These are phyloP conservation scores for Sitta europaea DNA, from an alignment of 2,113 vertebrate species.

Conservation along the genomic window DNA sequence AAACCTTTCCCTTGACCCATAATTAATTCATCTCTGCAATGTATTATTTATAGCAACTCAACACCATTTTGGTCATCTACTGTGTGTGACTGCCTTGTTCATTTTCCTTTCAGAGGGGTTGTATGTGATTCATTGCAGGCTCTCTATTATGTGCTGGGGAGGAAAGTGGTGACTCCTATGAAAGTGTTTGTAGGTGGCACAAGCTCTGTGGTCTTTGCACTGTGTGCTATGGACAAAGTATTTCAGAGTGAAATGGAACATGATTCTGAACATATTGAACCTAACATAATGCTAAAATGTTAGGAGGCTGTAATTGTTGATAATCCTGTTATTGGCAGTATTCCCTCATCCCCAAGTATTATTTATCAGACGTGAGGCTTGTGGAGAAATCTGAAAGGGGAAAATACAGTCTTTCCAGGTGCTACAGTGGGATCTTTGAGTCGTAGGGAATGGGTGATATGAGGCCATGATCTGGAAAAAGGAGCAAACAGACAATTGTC, in stretches of 20 bases:
- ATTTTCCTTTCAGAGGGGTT: not conserved
- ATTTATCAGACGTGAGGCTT: not conserved
- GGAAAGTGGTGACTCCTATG: not conserved
- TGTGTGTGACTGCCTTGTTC: not conserved
- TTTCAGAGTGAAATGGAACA: not conserved
- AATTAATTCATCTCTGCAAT: not conserved
- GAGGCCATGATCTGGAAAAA: not conserved
- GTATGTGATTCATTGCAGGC: not conserved
- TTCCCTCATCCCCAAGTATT: not conserved
- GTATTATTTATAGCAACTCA: not conserved
- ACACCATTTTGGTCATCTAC: not conserved
- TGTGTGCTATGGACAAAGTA: not conserved
- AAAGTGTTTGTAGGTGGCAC: not conserved
- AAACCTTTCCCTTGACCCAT: not conserved
- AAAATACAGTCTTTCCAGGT: not conserved
- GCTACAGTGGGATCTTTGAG: not conserved
- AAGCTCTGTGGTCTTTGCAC: not conserved
- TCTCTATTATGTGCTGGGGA: not conserved
- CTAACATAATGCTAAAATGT: not conserved
- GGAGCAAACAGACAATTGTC: not conserved
- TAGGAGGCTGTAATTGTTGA: not conserved
- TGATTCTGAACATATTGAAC: not conserved
- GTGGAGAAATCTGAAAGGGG: not conserved
- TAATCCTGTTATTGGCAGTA: not conserved
- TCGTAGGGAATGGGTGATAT: not conserved